Evolutionary conservation across 2,797 vertebrate genomes (phyloP).

Genomic region (Acanthurus lineatus): DNA sequence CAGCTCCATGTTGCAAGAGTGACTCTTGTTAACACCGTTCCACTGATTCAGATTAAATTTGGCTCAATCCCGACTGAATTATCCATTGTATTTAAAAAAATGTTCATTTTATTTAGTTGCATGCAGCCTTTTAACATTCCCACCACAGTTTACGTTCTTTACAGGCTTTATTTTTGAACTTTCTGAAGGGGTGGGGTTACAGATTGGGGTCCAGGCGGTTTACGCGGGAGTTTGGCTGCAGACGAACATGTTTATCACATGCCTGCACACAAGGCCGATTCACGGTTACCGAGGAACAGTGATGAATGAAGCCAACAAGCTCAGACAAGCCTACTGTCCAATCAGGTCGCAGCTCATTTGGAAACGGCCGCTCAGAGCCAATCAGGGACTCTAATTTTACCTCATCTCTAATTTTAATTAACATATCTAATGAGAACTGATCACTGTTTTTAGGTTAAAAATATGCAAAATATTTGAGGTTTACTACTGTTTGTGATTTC

Average conservation of each 20-base stretch:
- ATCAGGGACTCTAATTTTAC: no score
- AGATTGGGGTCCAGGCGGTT: slow-evolving; percentile 37
- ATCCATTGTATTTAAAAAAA: neutral
- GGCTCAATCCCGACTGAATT: neutral
- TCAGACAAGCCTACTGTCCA: neutral
- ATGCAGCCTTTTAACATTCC: neutral
- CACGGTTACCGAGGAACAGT: slow-evolving; percentile 10
- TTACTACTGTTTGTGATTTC: no score
- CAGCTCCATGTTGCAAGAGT: slow-evolving; percentile 15
- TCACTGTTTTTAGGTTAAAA: no score
- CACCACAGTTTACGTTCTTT: neutral
- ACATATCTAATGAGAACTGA: no score
- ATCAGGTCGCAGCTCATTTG: no score
- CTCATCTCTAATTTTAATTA: no score
- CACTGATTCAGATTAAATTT: neutral
- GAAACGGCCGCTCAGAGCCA: no score
- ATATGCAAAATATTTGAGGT: no score
- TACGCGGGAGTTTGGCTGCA: slow-evolving; percentile 17
- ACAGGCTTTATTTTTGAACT: slow-evolving; percentile 7
- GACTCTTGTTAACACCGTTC: neutral
- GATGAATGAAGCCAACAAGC: slow-evolving; percentile 12
- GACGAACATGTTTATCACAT: slow-evolving; percentile 32
- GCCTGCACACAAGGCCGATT: slow-evolving; percentile 28
- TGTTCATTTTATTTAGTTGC: neutral
- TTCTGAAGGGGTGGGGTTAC: neutral